Base-by-base conservation (phyloP, 2,888 invertebrate genomes). In the Caradrina kadenii region DNA sequence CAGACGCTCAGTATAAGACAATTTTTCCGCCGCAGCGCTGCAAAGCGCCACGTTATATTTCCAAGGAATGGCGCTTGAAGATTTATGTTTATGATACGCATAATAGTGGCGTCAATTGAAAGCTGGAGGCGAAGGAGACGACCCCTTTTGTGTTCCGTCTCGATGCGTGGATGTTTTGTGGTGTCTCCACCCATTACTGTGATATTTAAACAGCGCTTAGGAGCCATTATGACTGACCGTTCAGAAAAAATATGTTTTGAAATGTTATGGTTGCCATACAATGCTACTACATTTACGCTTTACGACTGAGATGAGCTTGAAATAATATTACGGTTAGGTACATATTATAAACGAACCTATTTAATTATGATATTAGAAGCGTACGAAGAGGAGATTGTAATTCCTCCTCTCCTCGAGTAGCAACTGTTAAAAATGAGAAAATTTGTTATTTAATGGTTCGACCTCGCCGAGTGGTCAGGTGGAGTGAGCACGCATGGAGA, bases 31-130 rank as follows among this genome's bases (percentile, higher is more conserved):
- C 77, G 81, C 79, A 77, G 50, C 78, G 76, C 79, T 78, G 82
- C 84, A 86, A 85, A 88, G 86, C 87, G 82, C 86, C 87, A 85
- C 85, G 85, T 85, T 83, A 87, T 87, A 87, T 88, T 88, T 85
- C 84, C 83, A 84, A 82, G 84, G 84, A 89, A 88, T 84, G 82
- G 81, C 77, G 82, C 86, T 79, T 80, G 66, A 85, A 89, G 89
- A 90, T 91, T 91, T 91, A 89, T 88, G 85, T 90, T 89, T 90
- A 91, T 89, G 86, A 89, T 88, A 88, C 86, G 82, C 86, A 87
- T 88, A 87, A 90, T 88, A 88, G 88, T 88, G 86, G 88, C 88
- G 89, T 87, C 90, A 89, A 89, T 90, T 88, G 89, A 89, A 88
- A 80, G 83, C 86, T 82, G 82, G 81, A 82, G 79, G 77, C 82